Conservation (phyloP, 1,140 invertebrate genomes). For the Aporrectodea caliginosa region DNA sequence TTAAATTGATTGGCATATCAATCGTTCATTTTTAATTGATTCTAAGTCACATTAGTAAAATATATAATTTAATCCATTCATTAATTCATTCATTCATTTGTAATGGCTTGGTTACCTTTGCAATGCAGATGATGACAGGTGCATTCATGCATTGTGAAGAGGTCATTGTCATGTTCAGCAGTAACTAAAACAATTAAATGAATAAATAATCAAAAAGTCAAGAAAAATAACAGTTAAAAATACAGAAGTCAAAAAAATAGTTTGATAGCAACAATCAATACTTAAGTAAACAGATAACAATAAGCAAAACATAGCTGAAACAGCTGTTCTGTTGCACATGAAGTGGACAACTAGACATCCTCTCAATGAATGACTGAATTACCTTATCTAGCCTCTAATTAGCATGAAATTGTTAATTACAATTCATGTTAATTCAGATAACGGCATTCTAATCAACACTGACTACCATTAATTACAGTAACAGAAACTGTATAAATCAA, state of each 20-base stretch:
- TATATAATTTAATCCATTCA: background rate
- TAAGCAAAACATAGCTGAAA: too few species aligned
- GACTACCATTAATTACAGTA: too few species aligned
- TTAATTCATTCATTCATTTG: background rate
- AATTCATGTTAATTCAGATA: too few species aligned
- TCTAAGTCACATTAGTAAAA: background rate
- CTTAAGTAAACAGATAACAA: too few species aligned
- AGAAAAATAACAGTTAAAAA: too few species aligned
- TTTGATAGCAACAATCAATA: too few species aligned
- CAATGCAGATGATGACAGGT: slow-evolving; percentile 71
- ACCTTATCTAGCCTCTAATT: background rate
- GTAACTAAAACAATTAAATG: slow-evolving; percentile 64
- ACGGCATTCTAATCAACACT: too few species aligned
- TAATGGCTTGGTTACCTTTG: slow-evolving; percentile 42
- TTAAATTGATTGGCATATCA: background rate
- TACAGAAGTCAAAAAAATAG: too few species aligned
- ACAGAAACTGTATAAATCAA: too few species aligned
- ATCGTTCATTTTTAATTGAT: background rate
- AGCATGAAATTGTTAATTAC: too few species aligned
- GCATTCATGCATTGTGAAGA: slow-evolving; percentile 78
- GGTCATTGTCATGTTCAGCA: slow-evolving; percentile 75
- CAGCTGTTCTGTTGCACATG: too few species aligned
- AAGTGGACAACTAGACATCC: too few species aligned
- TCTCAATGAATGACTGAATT: background rate
- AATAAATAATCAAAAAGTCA: slow-evolving; percentile 16